phyloP scores from a whole-genome alignment of 2,888 invertebrate genomes.

The Anorthoa munda region DNA sequence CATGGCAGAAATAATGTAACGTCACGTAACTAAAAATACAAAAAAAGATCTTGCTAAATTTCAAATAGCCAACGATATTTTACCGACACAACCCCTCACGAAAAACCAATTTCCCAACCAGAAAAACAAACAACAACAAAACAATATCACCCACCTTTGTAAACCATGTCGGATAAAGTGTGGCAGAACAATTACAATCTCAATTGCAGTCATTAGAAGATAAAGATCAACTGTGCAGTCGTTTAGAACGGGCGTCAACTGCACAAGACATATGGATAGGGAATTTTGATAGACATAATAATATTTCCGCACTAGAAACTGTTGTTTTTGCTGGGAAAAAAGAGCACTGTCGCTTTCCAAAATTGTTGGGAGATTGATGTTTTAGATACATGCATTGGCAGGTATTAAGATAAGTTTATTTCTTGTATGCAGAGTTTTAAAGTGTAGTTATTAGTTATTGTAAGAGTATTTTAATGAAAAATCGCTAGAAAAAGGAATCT shows the following conservation, averaged over 20 bases:
- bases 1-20: too few relatives aligned
- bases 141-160: constrained; percentile 51
- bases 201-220: constrained; percentile 73
- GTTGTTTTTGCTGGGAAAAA: constrained; percentile 22
- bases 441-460: too few relatives aligned
- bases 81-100: too few relatives aligned
- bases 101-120: background rate
- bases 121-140: constrained; percentile 20
- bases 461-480: too few relatives aligned
- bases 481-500: too few relatives aligned
- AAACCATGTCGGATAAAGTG: constrained; percentile 68
- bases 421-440: background rate
- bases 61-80: too few relatives aligned
- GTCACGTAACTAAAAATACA: too few relatives aligned
- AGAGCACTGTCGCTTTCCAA: constrained; percentile 41
- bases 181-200: constrained; percentile 67
- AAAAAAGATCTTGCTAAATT: too few relatives aligned
- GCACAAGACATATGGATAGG: constrained; percentile 12
- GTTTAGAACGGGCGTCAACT: constrained; percentile 54
- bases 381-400: constrained; percentile 1
- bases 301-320: constrained; percentile 61
- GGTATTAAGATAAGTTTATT: background rate
- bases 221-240: constrained; percentile 67
- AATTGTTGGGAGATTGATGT: background rate
- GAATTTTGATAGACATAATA: constrained; percentile 42